Evolutionary conservation across 2,113 vertebrate species (phyloP).

Genomic region (Felis chaus): DNA sequence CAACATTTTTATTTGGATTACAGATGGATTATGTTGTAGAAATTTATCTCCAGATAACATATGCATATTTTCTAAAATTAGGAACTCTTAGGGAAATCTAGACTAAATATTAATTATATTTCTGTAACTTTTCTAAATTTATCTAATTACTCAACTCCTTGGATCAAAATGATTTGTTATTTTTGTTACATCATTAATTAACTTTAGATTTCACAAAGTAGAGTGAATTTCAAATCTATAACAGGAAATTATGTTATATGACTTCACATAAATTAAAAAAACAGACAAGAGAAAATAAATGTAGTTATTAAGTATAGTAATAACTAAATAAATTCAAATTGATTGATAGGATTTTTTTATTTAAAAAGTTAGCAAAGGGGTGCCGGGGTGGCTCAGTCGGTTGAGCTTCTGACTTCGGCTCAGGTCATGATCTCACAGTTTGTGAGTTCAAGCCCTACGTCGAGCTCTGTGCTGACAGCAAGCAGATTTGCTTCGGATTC

Average conservation of each 20-base stretch:
- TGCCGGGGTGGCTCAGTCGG: too few species aligned
- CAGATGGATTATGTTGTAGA: neutral
- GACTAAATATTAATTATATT: neutral
- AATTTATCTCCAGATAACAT: neutral
- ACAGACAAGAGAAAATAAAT: neutral
- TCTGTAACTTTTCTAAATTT: neutral
- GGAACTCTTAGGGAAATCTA: neutral
- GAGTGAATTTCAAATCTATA: neutral
- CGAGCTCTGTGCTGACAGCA: too few species aligned
- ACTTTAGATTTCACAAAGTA: neutral
- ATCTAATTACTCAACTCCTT: neutral
- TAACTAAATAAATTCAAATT: neutral
- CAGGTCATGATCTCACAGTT: too few species aligned
- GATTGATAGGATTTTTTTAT: neutral
- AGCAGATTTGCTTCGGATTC: too few species aligned
- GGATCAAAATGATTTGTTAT: neutral
- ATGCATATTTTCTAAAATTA: neutral
- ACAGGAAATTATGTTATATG: neutral
- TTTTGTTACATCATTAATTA: neutral
- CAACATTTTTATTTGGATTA: neutral
- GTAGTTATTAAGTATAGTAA: neutral
- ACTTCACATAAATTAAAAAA: neutral
- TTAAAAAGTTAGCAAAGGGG: neutral
- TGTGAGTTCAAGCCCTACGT: too few species aligned
- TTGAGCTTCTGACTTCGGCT: too few species aligned